Conservation (phyloP, 2,888 invertebrate species). For the Aricia artaxerxes region DNA sequence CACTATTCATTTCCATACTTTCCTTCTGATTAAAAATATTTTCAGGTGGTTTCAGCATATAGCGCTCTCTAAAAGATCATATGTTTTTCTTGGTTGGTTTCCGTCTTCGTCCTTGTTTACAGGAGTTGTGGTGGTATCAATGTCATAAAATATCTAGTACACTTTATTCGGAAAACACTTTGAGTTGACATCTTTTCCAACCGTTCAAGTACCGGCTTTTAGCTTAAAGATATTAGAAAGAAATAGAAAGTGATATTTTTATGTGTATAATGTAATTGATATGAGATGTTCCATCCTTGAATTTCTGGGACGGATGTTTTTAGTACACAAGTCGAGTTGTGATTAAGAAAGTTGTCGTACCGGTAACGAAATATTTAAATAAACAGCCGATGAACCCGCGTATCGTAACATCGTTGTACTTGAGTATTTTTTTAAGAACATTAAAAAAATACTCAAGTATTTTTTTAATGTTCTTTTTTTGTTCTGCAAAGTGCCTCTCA, state of each 20-base stretch:
- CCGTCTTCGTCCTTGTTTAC: no score
- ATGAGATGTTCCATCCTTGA: slow-evolving; percentile 5
- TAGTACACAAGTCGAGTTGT: slow-evolving; percentile 20
- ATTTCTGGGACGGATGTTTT: slow-evolving; percentile 22
- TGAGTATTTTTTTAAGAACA: background rate
- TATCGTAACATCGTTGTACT: slow-evolving; percentile 22
- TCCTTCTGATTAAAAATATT: no score
- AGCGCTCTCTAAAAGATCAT: no score
- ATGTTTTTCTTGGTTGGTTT: no score
- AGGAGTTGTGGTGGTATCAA: no score
- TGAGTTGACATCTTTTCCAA: background rate
- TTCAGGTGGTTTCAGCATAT: no score
- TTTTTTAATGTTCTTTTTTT: background rate
- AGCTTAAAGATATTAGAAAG: background rate
- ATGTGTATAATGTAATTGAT: background rate
- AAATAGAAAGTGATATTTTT: slow-evolving; percentile 11
- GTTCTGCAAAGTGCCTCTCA: background rate
- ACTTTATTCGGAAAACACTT: no score
- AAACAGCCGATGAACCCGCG: slow-evolving; percentile 24
- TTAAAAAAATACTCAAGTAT: background rate
- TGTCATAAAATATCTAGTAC: no score
- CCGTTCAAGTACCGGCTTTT: background rate
- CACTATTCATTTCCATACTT: no score
- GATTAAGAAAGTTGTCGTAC: slow-evolving; percentile 29
- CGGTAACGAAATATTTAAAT: slow-evolving; percentile 30